phyloP scores from a whole-genome alignment of 2,888 invertebrate species.

The Atethmia centrago region DNA sequence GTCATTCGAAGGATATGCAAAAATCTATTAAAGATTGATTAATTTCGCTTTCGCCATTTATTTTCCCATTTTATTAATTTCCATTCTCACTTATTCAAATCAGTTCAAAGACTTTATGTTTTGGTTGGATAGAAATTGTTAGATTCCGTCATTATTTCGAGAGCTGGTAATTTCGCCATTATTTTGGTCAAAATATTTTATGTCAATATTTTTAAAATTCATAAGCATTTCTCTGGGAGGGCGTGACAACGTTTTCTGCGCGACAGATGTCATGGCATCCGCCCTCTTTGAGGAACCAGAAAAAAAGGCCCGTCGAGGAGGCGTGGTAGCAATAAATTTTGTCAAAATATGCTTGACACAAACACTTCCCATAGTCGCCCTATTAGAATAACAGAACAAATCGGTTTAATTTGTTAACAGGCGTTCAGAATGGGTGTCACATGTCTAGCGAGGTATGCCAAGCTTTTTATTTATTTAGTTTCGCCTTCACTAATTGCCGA shows the following conservation, averaged over 20 bases:
- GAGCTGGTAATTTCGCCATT: not conserved
- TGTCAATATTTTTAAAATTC: constrained; percentile 77
- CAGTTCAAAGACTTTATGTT: not conserved
- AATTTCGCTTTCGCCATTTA: not conserved
- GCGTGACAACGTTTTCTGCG: constrained; percentile 83
- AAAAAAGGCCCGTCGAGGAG: constrained; percentile 84
- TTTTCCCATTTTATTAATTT: not conserved
- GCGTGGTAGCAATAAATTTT: constrained; percentile 90
- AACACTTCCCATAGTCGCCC: constrained; percentile 88
- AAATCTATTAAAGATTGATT: not conserved
- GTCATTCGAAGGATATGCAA: not conserved
- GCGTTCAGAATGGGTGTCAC: constrained; percentile 88
- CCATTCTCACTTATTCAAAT: not conserved
- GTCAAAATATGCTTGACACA: constrained; percentile 89
- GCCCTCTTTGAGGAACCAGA: constrained; percentile 77
- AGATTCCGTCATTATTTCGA: too few species aligned
- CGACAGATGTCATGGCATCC: constrained; percentile 88
- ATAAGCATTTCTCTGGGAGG: constrained; percentile 74
- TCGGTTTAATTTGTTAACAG: constrained; percentile 90
- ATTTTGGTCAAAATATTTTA: not conserved
- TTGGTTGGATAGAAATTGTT: not conserved
- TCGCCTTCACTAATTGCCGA: constrained; percentile 88
- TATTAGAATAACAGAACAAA: constrained; percentile 90
- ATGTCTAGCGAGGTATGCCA: constrained; percentile 83
- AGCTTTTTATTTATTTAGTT: constrained; percentile 83